Evolutionary conservation across 2,113 vertebrate species (phyloP), one percentile per base, ranked within the genome.

Genomic region (Myotis lucifugus): DNA sequence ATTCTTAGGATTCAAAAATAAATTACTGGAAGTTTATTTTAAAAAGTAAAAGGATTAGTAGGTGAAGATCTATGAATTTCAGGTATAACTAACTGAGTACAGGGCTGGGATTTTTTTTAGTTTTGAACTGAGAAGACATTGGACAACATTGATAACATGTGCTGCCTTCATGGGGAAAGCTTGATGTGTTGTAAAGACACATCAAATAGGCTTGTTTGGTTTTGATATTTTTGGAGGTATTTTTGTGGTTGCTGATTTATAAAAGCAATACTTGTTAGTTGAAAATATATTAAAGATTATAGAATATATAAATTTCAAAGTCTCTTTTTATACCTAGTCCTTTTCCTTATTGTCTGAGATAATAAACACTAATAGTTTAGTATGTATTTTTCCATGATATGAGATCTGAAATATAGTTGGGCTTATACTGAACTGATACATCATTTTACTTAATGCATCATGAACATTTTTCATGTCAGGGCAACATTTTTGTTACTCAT

Each of bases 1-100:
- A 1, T 89, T 76, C 54, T 91, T 74, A 78, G 18, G 76, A 90
- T 34, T 85, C 25, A 56, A 90, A 95, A 95, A 77, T 50, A 95
- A 86, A 72, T 86, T 32, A 61, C 32, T 87, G 3, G 2, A 73
- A 54, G 1, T 70, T 70, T 69, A 54, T 67, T 76, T 76, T 14
- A 18, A 82, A 64, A 10, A 61, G 37, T 56, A 52, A 37, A 82
- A 93, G 27, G 67, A 88, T 92, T 61, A 78, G 14, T 59, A 67
- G 56, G 37, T 76, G 23, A 34, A 15, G 2, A 78, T 59, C 19
- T 93, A 4, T 83, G 64, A 88, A 64, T 84, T 25, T 77, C 6
- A 34, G 48, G 13, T 40, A 83, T 79, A 46, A 23, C 12, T 73
- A 56, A 69, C 21, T 78, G 50, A 54, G 12, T 18, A 46, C 1